phyloP scores from a whole-genome alignment of 1,140 invertebrate genomes.

The Elymnias hypermnestra region DNA sequence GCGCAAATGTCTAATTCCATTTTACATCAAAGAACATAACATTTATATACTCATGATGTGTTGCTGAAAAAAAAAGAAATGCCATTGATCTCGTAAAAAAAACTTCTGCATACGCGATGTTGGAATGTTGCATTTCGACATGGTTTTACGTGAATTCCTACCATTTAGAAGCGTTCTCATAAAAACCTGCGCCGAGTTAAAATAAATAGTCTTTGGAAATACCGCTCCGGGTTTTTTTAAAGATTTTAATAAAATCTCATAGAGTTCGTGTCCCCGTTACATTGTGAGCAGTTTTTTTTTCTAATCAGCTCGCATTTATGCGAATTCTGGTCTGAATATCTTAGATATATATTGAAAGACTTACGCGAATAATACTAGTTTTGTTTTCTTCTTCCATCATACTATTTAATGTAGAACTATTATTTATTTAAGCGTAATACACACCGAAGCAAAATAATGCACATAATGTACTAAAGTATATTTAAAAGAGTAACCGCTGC shows the following conservation, averaged over 20 bases:
- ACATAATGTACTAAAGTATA: no score
- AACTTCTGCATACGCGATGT: background rate
- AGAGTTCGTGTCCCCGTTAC: slow-evolving; percentile 3
- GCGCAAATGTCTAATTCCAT: no score
- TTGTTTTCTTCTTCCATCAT: no score
- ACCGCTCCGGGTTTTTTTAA: background rate
- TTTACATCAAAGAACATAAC: background rate
- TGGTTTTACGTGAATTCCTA: slow-evolving; percentile 9
- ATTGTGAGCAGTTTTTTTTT: background rate
- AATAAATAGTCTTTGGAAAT: background rate
- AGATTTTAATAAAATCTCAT: background rate
- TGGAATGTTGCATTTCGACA: slow-evolving; percentile 2
- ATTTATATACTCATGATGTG: background rate
- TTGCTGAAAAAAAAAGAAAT: background rate
- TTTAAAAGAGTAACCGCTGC: no score
- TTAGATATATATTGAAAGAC: no score
- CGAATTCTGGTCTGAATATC: no score
- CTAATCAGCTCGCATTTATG: no score
- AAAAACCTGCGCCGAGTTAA: background rate
- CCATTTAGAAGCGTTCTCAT: slow-evolving; percentile 3
- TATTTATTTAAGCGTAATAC: no score
- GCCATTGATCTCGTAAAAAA: slow-evolving; percentile 3
- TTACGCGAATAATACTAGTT: no score
- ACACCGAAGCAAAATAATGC: no score
- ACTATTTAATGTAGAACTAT: no score